These are phyloP conservation scores for Myotis davidii DNA, from an alignment of 2,113 vertebrate species.

Conservation along the genomic window DNA sequence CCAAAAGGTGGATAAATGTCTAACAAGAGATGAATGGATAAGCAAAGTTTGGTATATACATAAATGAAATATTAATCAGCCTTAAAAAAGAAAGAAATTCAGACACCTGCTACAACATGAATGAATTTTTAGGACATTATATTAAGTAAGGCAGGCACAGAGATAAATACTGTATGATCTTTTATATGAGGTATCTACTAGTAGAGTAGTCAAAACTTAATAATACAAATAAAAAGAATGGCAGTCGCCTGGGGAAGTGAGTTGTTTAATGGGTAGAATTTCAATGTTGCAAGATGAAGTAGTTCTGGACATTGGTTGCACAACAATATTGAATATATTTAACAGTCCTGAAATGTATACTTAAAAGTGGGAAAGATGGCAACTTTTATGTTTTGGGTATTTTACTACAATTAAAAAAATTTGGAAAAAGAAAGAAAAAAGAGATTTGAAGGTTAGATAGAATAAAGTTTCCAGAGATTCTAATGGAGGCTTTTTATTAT, in stretches of 20 bases:
- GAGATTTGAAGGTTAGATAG: not conserved
- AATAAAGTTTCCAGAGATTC: conserved; percentile 16
- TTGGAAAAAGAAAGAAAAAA: not conserved
- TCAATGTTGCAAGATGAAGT: not conserved
- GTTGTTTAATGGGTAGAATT: not conserved
- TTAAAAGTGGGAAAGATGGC: not conserved
- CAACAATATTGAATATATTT: not conserved
- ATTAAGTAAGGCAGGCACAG: not conserved
- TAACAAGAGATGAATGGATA: not conserved
- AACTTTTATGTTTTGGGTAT: not conserved
- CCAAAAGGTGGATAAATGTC: no score
- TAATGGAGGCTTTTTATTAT: not conserved
- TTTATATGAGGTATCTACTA: not conserved
- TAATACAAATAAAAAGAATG: not conserved
- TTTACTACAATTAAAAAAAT: not conserved
- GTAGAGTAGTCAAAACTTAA: not conserved
- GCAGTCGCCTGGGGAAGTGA: not conserved
- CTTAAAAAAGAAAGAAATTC: not conserved
- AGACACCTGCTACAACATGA: not conserved
- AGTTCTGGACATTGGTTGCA: not conserved
- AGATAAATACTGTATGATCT: not conserved
- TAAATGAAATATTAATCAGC: not conserved
- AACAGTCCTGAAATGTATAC: not conserved
- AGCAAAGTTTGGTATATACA: not conserved
- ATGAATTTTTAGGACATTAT: not conserved